These are phyloP conservation scores for Karalla daura DNA, from an alignment of 2,797 vertebrate genomes.

Conservation along the genomic window DNA sequence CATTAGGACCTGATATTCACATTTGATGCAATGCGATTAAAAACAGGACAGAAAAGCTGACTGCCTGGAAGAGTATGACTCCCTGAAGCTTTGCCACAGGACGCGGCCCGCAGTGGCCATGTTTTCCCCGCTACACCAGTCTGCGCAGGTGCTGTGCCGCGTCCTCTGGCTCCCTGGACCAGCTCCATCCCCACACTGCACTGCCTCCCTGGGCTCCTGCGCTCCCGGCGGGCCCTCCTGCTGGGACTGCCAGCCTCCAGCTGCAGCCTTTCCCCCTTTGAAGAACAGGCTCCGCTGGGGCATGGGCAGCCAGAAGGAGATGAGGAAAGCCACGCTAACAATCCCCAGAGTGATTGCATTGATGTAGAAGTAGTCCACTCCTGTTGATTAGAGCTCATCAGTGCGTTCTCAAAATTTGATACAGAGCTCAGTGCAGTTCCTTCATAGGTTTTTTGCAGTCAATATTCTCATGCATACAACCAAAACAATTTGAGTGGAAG, in stretches of 20 bases:
- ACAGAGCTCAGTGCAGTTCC: background rate
- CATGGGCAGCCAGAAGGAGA: conserved; percentile 80
- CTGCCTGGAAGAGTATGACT: conserved; percentile 80
- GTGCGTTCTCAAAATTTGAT: background rate
- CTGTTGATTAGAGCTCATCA: conserved; percentile 48
- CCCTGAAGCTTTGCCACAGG: conserved; percentile 79
- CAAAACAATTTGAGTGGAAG: background rate
- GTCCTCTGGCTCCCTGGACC: conserved; percentile 25
- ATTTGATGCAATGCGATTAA: background rate
- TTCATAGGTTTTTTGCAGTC: background rate
- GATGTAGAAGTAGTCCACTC: conserved; percentile 77
- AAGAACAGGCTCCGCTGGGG: conserved; percentile 80
- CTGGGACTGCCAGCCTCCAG: conserved; percentile 38
- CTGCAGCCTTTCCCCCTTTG: conserved; percentile 44
- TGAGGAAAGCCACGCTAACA: conserved; percentile 72
- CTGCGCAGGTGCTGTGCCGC: conserved; percentile 16
- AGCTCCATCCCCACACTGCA: conserved; percentile 34
- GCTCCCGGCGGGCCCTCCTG: conserved; percentile 20
- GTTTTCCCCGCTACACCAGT: conserved; percentile 60
- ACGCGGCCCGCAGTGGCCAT: conserved; percentile 51
- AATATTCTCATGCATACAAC: background rate
- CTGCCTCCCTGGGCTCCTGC: conserved; percentile 15
- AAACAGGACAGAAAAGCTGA: conserved; percentile 1
- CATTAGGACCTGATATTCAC: background rate
- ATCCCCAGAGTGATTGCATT: conserved; percentile 78